Percentiles rank a stretch among this genome's conserved stretches.
Evolutionary conservation across 2,113 vertebrate species (phyloP).

Genomic region (Caracal caracal): DNA sequence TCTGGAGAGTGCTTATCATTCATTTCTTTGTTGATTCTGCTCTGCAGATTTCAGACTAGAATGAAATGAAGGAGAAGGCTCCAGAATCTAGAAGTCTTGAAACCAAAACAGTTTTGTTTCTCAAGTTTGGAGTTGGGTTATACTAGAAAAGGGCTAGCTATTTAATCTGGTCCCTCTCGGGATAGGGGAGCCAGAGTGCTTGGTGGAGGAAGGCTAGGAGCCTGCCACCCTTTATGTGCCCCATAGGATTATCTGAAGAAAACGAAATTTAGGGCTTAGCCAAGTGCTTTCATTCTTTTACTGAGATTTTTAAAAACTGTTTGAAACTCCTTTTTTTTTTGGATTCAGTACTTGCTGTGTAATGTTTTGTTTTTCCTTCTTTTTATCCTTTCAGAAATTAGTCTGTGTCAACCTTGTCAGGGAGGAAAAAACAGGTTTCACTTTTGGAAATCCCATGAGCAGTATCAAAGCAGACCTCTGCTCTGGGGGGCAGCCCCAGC

Average conservation of each 20-base stretch:
- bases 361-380: background rate
- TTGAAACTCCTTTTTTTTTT: background rate
- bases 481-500: background rate
- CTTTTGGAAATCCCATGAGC: background rate
- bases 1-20: background rate
- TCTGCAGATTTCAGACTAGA: background rate
- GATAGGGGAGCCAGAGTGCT: rapidly evolving
- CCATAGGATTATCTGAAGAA: background rate
- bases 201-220: rapidly evolving
- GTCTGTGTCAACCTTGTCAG: background rate
- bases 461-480: background rate
- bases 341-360: background rate
- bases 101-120: background rate
- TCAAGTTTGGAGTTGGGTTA: background rate
- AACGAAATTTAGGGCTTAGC: background rate
- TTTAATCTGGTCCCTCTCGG: background rate
- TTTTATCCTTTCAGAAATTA: background rate
- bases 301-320: background rate
- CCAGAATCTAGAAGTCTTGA: background rate
- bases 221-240: background rate
- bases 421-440: background rate
- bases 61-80: background rate
- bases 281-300: background rate
- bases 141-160: background rate
- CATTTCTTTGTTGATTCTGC: background rate